A percentile compares a stretch with the other conserved stretches of the same genome.
These are phyloP conservation scores for Gallinago jamesoni DNA, from an alignment of 2,113 vertebrate genomes.

Conservation along the genomic window DNA sequence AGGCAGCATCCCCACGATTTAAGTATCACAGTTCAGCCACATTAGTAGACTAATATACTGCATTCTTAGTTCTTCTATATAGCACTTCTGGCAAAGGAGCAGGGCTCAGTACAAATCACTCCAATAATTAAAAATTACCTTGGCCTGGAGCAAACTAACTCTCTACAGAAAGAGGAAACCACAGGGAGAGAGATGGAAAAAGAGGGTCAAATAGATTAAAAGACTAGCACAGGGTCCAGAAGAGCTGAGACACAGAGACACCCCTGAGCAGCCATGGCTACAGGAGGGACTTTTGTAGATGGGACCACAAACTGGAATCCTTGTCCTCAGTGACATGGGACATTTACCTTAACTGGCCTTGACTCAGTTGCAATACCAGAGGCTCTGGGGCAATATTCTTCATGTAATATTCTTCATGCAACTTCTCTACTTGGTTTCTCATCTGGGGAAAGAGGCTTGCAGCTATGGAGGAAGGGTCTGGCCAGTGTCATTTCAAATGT, in stretches of 20 bases:
- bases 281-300: not conserved
- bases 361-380: not conserved
- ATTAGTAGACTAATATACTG: slow-evolving; percentile 10
- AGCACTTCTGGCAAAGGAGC: not conserved
- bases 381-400: not conserved
- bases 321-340: not conserved
- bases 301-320: not conserved
- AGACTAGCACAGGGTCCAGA: not conserved
- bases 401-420: not conserved
- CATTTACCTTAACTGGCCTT: not conserved
- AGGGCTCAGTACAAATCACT: slow-evolving; percentile 29
- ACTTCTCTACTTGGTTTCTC: not conserved
- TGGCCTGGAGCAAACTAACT: slow-evolving; percentile 15
- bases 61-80: slow-evolving; percentile 11
- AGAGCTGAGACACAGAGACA: not conserved
- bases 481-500: not conserved
- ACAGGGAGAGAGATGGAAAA: not conserved
- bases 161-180: not conserved
- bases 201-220: not conserved
- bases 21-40: slow-evolving; percentile 11
- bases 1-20: slow-evolving; percentile 31
- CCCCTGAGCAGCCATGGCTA: not conserved
- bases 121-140: slow-evolving; percentile 35
- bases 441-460: not conserved
- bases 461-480: not conserved